Conservation (phyloP, 2,888 invertebrate species). For the Pemphredon lugubris region DNA sequence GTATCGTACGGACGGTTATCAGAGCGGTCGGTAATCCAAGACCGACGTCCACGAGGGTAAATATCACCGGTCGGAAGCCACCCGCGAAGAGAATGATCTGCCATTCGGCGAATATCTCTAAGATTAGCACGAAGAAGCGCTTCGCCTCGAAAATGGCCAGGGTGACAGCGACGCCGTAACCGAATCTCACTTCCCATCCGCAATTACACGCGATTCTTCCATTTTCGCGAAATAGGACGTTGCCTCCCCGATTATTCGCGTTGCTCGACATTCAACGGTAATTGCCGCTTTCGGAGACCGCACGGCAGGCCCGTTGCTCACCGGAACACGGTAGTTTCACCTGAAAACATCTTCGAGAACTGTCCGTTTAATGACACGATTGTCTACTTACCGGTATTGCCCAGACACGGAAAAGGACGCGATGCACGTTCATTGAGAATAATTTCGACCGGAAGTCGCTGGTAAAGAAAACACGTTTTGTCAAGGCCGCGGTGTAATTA, state of each 20-base stretch:
- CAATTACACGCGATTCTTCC: conserved; percentile 52
- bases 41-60: conserved; percentile 68
- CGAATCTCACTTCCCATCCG: conserved; percentile 69
- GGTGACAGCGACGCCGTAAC: conserved; percentile 69
- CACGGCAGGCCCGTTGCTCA: too few species aligned
- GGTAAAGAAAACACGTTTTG: conserved; percentile 22
- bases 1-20: conserved; percentile 67
- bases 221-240: conserved; percentile 32
- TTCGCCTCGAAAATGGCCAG: conserved; percentile 74
- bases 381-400: too few species aligned
- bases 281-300: conserved; percentile 1
- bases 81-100: conserved; percentile 74
- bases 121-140: conserved; percentile 70
- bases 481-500: conserved; percentile 35
- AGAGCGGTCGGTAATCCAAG: conserved; percentile 73
- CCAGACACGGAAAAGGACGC: too few species aligned
- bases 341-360: conserved; percentile 37
- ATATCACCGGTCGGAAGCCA: conserved; percentile 68
- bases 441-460: conserved; percentile 40
- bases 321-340: too few species aligned
- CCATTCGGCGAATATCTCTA: conserved; percentile 74
- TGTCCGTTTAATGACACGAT: neutral
- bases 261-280: conserved; percentile 57
- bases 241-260: conserved; percentile 22
- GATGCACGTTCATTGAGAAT: conserved; percentile 11